Base-by-base conservation (phyloP, 2,888 invertebrate genomes). In the Drosophila pseudotakahashii region DNA sequence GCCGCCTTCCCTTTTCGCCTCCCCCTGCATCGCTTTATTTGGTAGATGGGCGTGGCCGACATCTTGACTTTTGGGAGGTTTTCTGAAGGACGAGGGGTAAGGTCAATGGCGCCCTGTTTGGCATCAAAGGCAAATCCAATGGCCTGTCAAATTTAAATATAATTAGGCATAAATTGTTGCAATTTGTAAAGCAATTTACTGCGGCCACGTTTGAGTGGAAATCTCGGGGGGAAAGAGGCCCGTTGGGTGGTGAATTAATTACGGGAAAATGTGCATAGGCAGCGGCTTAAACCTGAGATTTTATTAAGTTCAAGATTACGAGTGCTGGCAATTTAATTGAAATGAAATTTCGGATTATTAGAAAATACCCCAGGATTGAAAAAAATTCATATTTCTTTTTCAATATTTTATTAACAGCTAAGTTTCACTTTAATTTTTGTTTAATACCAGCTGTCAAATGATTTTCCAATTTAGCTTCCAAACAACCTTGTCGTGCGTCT, bases 131-230 rank as follows among this genome's bases (percentile, higher is more conserved):
- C 45, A 39, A 39, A 30, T 53, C 42, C 67, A 58, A 62, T 67
- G 39, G 73, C 57, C 59, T 60, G 70, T 58, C 62, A 55, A 81
- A 84, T 84, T 81, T 81, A 76, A 85, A 81, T 87, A 87, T 87
- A 81, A 81, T 81, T 84, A 81, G 76, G 74, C 70, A 81, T 81
- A 67, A 84, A 87, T 78, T 87, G 76, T 44, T 69, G 72, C 73
- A 84, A 84, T 81, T 84, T 84, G 74, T 51, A 52, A 42, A 58
- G 69, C 73, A 76, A 87, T 80, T 87, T 83, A 73, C 45, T 30
- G 41, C 14, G n/a, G n/a, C 39, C 53, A 54, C 34, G 16, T 44
- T 59, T 14, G 6, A 37, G 37, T 52, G 30, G 7, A 50, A 44
- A 34, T n/a, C 47, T n/a, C 16, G 13, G 13, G 34, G 34, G 26